Conservation (phyloP, 2,113 vertebrate species). For the Carassius auratus region DNA sequence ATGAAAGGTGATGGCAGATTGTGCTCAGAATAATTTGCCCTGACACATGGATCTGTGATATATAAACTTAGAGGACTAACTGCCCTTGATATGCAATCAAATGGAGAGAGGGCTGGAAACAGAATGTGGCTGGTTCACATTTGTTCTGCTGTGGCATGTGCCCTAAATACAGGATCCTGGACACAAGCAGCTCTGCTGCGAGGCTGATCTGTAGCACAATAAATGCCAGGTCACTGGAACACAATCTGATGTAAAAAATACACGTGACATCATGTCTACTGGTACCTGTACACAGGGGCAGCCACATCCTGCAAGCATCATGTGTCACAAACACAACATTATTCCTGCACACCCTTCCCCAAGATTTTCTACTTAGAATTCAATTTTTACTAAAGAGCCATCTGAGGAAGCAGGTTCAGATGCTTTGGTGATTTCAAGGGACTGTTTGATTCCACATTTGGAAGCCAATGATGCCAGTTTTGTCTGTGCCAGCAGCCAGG, state of each 20-base stretch:
- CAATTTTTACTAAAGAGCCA: not conserved
- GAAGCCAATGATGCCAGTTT: not conserved
- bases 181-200: constrained; percentile 5
- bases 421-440: not conserved
- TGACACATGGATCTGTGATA: constrained; percentile 54
- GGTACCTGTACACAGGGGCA: constrained; percentile 39
- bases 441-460: not conserved
- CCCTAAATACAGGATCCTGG: constrained; percentile 20
- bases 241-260: constrained; percentile 34
- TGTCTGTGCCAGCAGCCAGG: not conserved
- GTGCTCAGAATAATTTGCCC: constrained; percentile 51
- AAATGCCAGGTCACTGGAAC: constrained; percentile 38
- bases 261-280: constrained; percentile 56
- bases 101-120: constrained; percentile 33
- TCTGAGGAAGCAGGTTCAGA: not conserved
- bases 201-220: constrained; percentile 17
- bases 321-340: constrained; percentile 38
- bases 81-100: constrained; percentile 55
- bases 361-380: not conserved
- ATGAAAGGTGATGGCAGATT: constrained; percentile 51
- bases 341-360: not conserved
- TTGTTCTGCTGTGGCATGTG: constrained; percentile 51
- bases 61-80: constrained; percentile 56
- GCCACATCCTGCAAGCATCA: not conserved
- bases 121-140: constrained; percentile 49